Conservation (phyloP, 1,140 invertebrate species). For the Tribolium castaneum region DNA sequence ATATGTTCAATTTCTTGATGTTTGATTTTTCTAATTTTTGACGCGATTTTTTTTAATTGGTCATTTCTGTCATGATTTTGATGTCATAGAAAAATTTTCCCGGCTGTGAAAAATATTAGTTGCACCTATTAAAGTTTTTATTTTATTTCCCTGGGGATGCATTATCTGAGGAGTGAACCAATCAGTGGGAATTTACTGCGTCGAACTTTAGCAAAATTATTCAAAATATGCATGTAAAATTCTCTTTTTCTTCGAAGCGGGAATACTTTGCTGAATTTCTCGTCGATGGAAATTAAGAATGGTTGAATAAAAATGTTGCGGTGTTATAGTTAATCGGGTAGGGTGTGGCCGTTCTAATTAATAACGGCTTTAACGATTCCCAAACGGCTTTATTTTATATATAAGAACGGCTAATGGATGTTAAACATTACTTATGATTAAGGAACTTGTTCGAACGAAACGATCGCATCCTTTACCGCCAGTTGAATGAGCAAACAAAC, state of each 20-base stretch:
- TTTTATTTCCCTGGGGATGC: constrained; percentile 4
- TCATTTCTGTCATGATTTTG: no score
- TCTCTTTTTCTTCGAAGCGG: not conserved
- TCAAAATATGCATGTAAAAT: constrained; percentile 23
- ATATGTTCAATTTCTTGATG: no score
- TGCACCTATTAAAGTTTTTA: constrained; percentile 12
- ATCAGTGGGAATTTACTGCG: constrained; percentile 23
- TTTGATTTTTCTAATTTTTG: no score
- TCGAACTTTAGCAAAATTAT: constrained; percentile 13
- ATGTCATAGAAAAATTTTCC: no score
- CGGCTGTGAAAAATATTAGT: not conserved
- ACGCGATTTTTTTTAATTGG: no score
- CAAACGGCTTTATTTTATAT: constrained; percentile 19
- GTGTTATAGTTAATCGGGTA: not conserved
- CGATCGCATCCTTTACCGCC: no score
- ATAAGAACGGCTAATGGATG: constrained; percentile 21
- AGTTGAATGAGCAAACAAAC: not conserved
- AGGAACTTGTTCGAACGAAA: no score
- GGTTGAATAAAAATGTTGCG: constrained; percentile 13
- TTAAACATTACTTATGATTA: constrained; percentile 27
- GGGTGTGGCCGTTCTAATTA: constrained; percentile 1
- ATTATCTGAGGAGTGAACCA: not conserved
- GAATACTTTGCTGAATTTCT: constrained; percentile 5
- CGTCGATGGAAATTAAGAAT: not conserved
- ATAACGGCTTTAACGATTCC: not conserved